phyloP scores from a whole-genome alignment of 2,888 invertebrate genomes.

The Acanthopleura granulata region DNA sequence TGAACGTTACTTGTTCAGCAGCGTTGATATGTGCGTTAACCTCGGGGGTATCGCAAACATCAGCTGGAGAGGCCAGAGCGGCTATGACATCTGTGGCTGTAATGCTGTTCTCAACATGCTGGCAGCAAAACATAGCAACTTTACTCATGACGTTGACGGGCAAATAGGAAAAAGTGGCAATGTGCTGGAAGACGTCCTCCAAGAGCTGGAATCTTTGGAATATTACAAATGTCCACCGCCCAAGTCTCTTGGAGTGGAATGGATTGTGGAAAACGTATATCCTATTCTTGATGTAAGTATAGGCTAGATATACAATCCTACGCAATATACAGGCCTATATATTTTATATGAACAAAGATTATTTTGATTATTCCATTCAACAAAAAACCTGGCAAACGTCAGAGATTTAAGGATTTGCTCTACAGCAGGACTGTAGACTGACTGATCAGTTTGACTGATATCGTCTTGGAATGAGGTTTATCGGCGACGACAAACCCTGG shows the following conservation, averaged over 20 bases:
- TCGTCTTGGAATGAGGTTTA: too few species aligned
- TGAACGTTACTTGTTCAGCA: slow-evolving; percentile 54
- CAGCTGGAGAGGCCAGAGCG: slow-evolving; percentile 42
- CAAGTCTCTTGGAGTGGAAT: slow-evolving; percentile 59
- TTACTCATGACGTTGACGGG: slow-evolving; percentile 56
- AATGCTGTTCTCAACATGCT: slow-evolving; percentile 60
- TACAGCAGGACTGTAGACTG: too few species aligned
- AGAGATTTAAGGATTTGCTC: too few species aligned
- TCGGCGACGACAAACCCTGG: too few species aligned
- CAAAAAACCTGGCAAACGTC: too few species aligned
- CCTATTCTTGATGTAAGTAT: slow-evolving; percentile 57
- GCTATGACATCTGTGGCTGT: slow-evolving; percentile 60
- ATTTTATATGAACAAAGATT: too few species aligned
- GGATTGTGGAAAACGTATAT: slow-evolving; percentile 51
- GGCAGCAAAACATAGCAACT: slow-evolving; percentile 35
- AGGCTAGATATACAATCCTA: not conserved
- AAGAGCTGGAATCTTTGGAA: slow-evolving; percentile 44
- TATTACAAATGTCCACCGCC: slow-evolving; percentile 56
- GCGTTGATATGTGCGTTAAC: slow-evolving; percentile 59
- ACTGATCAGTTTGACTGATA: too few species aligned
- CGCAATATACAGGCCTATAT: not conserved
- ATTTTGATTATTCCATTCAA: too few species aligned
- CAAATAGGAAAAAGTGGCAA: slow-evolving; percentile 46
- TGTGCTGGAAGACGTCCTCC: slow-evolving; percentile 42
- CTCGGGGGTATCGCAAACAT: slow-evolving; percentile 65